Evolutionary conservation across 2,888 invertebrate genomes (phyloP).

Genomic region (Conus canariensis): DNA sequence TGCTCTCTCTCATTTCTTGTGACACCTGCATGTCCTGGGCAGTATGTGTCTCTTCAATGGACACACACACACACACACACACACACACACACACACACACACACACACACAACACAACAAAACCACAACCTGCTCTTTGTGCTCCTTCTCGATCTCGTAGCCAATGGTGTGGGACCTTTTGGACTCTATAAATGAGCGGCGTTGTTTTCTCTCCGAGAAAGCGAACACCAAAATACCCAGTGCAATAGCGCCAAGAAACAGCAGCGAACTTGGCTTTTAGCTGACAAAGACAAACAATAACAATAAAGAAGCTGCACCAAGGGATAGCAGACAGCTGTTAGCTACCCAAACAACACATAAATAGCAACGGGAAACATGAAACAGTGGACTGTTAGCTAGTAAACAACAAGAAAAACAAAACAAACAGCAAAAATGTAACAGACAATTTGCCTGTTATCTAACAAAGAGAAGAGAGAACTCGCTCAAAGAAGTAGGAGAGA

Average conservation of each 20-base stretch:
- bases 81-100: neutral
- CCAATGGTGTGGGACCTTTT: slow-evolving; percentile 94
- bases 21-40: too few species aligned
- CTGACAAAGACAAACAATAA: slow-evolving; percentile 79
- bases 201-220: slow-evolving; percentile 91
- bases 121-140: slow-evolving; percentile 89
- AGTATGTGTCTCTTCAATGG: too few species aligned
- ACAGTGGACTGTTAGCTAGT: too few species aligned
- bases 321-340: too few species aligned
- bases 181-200: slow-evolving; percentile 92
- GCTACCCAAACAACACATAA: neutral
- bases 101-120: neutral
- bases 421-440: too few species aligned
- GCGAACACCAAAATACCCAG: slow-evolving; percentile 88
- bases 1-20: too few species aligned
- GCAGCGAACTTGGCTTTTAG: slow-evolving; percentile 86
- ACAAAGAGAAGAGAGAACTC: too few species aligned
- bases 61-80: neutral
- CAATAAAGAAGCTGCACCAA: too few species aligned
- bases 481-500: neutral
- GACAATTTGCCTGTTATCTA: too few species aligned
- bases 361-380: neutral
- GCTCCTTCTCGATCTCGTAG: slow-evolving; percentile 94
- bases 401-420: too few species aligned
- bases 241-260: slow-evolving; percentile 86